Base-by-base conservation (phyloP, 2,113 vertebrate genomes). In the Gadus macrocephalus region DNA sequence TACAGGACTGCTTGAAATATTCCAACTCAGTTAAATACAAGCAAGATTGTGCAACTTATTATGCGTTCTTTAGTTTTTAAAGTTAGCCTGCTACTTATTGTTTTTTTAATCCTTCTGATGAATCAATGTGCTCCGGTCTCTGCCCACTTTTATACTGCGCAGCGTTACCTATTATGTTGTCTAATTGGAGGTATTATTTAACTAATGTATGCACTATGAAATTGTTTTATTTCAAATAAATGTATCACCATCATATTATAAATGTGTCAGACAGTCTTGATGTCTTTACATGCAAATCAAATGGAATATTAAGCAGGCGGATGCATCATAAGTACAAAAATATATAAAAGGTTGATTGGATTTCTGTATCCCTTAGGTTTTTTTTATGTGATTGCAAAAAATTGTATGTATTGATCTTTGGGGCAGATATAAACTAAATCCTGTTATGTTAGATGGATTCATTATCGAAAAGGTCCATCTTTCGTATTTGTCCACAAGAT, bases 211-310 rank as follows among this genome's bases (percentile, higher is more conserved):
- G 42, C 42, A 49, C 68, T 75, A 78, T 75, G n/a, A 77, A 75
- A 74, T 56, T 4, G 78, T 72, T 77, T 80, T 75, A 68, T 74
- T 80, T 81, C 19, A 66, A 83, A 78, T 81, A 77, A 81, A 83
- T 65, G 66, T 83, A 69, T 62, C 60, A 16, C 42, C 62, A 28
- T 72, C 71, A 74, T 69, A 0, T 58, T 9, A n/a, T 53, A 61
- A 25, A 17, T 62, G 16, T 3, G 35, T 15, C 15, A 22, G 31
- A 11, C 0, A 6, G 20, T n/a, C 19, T 0, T 12, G 62, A 9
- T 16, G 14, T 61, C 60, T 61, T 20, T 12, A 22, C 4, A 22
- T 15, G 31, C 60, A 5, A 62, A 27, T 15, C 25, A 27, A 49
- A 49, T 49, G 42, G 12, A 14, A 49, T 49, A 49, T 49, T 49